Evolutionary conservation across 2,797 vertebrate genomes (phyloP).

Genomic region (Apodemus agrarius): DNA sequence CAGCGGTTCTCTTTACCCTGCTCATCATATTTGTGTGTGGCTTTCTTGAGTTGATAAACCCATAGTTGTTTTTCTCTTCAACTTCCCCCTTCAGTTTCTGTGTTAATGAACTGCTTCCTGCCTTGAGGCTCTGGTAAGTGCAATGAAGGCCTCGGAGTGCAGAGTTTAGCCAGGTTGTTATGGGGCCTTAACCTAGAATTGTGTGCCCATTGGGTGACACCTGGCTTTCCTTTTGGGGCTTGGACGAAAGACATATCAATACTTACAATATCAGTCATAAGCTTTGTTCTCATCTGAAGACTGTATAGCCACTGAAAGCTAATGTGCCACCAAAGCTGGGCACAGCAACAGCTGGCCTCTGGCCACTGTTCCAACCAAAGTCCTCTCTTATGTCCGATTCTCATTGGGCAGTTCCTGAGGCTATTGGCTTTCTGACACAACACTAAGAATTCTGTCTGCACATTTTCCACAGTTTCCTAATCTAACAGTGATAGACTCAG

Average conservation of each 20-base stretch:
- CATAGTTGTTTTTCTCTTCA: constrained; percentile 69
- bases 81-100: constrained; percentile 53
- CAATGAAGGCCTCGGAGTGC: constrained; percentile 36
- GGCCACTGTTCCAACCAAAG: constrained; percentile 42
- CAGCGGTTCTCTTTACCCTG: constrained; percentile 26
- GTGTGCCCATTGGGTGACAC: constrained; percentile 30
- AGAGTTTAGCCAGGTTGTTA: not conserved
- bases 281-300: constrained; percentile 19
- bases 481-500: not conserved
- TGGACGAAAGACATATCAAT: not conserved
- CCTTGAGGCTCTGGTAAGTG: not conserved
- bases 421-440: constrained; percentile 50
- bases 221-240: not conserved
- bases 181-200: constrained; percentile 38
- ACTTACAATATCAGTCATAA: not conserved
- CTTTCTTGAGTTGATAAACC: constrained; percentile 56
- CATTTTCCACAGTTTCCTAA: constrained; percentile 38
- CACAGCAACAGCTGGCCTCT: not conserved
- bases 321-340: not conserved
- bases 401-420: constrained; percentile 59
- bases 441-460: constrained; percentile 39
- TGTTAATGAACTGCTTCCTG: constrained; percentile 75
- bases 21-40: constrained; percentile 22
- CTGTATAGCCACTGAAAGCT: not conserved
- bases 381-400: constrained; percentile 35